Base-by-base conservation (phyloP, 1,140 invertebrate species). In the Drosophila funebris region DNA sequence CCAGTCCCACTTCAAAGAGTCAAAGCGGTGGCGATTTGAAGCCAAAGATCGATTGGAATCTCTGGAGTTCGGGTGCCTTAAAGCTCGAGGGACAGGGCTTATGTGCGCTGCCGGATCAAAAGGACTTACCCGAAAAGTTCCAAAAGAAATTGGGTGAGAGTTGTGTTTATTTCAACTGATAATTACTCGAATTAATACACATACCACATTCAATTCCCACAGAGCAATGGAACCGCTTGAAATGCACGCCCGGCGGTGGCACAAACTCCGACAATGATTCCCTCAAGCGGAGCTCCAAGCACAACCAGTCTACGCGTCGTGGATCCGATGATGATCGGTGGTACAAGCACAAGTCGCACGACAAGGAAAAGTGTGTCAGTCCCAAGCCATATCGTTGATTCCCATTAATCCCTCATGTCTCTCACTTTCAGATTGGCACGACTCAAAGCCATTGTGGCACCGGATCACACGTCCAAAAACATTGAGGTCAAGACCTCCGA, bases 401-500 rank as follows among this genome's bases (percentile, higher is more conserved):
- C 22, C 7, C 7, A 36, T 22, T 27, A 39, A 37, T 29, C 6
- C 4, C 1, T 72, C 13, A 44, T 36, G 7, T 0, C 4, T 36
- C 9, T 0, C 4, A 3, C 22, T 33, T 46, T 2, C 66, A 94
- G 95, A 88, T 90, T 95, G 73, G 92, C 94, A 41, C 95, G 95
- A 88, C 92, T 95, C 90, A 88, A 93, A 92, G 90, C 95, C 6
- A 93, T 95, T 53, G 93, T 93, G 9, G 91, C 92, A 0, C 83
- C 83, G 0, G 92, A 93, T 62, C 92, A 93, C 57, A 91, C 92
- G 41, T 94, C 94, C 72, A 94, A 95, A 76, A 96, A 97, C 89
- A 94, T 97, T 14, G 92, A 96, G 41, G 95, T 97, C 1, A 95
- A 96, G 82, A 96, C 96, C 7, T 95, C 96, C 0, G 95, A 95